These are phyloP conservation scores for Teleopsis dalmanni DNA, from an alignment of 1,140 invertebrate species.

Conservation along the genomic window DNA sequence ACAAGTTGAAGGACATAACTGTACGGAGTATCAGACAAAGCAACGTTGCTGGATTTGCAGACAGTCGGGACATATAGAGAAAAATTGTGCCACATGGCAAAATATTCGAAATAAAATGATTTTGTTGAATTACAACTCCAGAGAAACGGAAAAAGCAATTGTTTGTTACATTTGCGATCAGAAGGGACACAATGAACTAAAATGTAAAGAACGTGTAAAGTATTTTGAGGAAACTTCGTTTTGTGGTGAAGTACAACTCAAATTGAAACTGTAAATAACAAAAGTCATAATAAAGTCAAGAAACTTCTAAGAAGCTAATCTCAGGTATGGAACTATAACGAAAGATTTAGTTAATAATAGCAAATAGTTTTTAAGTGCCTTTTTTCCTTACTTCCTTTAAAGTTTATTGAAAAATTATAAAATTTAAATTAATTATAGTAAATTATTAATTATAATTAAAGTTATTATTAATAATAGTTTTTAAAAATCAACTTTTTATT, in stretches of 20 bases:
- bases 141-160: background rate
- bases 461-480: too few species aligned
- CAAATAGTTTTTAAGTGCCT: too few species aligned
- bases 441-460: too few species aligned
- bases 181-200: constrained; percentile 11
- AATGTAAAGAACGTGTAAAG: constrained; percentile 4
- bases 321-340: too few species aligned
- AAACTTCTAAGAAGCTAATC: too few species aligned
- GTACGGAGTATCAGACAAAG: constrained; percentile 27
- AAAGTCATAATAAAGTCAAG: too few species aligned
- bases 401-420: too few species aligned
- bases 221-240: constrained; percentile 11
- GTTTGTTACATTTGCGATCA: constrained; percentile 10
- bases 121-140: background rate
- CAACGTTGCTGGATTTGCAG: constrained; percentile 34
- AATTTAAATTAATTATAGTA: too few species aligned
- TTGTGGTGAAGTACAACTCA: constrained; percentile 8
- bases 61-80: constrained; percentile 26
- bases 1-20: constrained; percentile 25
- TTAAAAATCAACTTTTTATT: too few species aligned
- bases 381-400: too few species aligned
- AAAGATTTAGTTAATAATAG: too few species aligned
- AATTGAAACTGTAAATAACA: constrained; percentile 3
- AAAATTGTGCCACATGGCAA: constrained; percentile 14
- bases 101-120: background rate